Evolutionary conservation across 2,888 invertebrate species (phyloP), one percentile per base, ranked within the genome.

Genomic region (Dicyrtoma fusca): DNA sequence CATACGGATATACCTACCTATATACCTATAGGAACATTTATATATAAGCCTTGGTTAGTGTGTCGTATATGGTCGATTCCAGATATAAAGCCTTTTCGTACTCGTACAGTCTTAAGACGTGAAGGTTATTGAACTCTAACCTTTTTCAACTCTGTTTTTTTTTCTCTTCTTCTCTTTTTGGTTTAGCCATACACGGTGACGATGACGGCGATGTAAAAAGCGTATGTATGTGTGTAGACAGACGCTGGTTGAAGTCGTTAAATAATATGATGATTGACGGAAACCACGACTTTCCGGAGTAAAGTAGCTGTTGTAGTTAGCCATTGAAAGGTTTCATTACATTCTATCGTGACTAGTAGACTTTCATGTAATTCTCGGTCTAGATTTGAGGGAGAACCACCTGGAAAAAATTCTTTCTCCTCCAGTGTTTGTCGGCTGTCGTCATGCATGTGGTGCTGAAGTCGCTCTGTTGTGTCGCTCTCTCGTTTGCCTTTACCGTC

Each of bases 101-200:
- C 34, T 34, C 8, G 34, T 34, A 34, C n/a, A 34, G 4, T 34
- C 34, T 34, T 34, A 34, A 34, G 34, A 34, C 34, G 19, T 17
- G 44, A 21, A 63, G 62, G 62, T 63, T 44, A 63, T 45, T 45
- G 62, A 17, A n/a, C 62, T 45, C 44, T 63, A 63, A 63, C 62
- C 62, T 45, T 63, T 61, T 63, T 19, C 53, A 53, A 53, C 53
- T 53, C 19, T 53, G 53, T 21, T 17, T 10, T 19, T 3, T 53
- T 21, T 53, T 34, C 8, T 34, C 8, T 34, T 34, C 34, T 3
- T 34, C 34, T 34, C 8, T 8, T 34, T 8, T 5, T 34, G 34
- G 34, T 34, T 8, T 34, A 34, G 34, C 34, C 17, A 53, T 21
- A 53, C 19, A 10, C 53, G 53, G 21, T 53, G 53, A 53, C 21